These are phyloP conservation scores for Chlorops oryzae DNA, from an alignment of 1,140 invertebrate species.

Conservation along the genomic window DNA sequence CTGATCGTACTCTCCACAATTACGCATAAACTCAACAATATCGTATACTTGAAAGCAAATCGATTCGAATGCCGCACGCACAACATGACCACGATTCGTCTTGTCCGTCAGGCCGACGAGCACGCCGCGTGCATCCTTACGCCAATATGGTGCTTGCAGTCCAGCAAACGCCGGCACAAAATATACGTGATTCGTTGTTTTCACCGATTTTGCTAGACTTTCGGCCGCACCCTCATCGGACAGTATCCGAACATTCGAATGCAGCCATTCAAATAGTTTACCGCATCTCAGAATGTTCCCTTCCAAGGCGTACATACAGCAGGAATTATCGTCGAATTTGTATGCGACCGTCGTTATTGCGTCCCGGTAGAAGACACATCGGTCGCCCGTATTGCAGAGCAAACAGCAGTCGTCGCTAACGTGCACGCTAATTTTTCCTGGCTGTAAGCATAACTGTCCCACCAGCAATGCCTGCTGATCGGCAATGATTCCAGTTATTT, in stretches of 20 bases:
- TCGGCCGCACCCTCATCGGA: slow-evolving; percentile 39
- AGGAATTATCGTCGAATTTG: slow-evolving; percentile 69
- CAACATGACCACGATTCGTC: slow-evolving; percentile 60
- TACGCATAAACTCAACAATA: slow-evolving; percentile 65
- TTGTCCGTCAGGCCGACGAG: slow-evolving; percentile 35
- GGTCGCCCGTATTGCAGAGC: slow-evolving; percentile 67
- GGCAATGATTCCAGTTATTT: slow-evolving; percentile 52
- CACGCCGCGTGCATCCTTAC: slow-evolving; percentile 77
- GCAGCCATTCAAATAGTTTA: slow-evolving; percentile 56
- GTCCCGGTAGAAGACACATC: slow-evolving; percentile 70
- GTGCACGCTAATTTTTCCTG: slow-evolving; percentile 50
- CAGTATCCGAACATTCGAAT: slow-evolving; percentile 66
- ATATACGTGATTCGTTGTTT: slow-evolving; percentile 58
- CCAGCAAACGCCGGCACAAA: slow-evolving; percentile 90
- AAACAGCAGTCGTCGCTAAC: neutral
- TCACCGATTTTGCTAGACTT: slow-evolving; percentile 38
- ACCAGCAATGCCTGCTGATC: slow-evolving; percentile 86
- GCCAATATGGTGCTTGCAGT: slow-evolving; percentile 87
- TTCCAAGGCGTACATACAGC: slow-evolving; percentile 76
- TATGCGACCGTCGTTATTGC: slow-evolving; percentile 89
- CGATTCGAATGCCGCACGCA: slow-evolving; percentile 74
- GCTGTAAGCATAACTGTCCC: slow-evolving; percentile 73
- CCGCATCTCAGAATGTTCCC: slow-evolving; percentile 84
- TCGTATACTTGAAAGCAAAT: slow-evolving; percentile 77
- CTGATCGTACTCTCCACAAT: slow-evolving; percentile 57